Base-by-base conservation (phyloP, 1,140 invertebrate genomes). In the Heliconius eleuchia region DNA sequence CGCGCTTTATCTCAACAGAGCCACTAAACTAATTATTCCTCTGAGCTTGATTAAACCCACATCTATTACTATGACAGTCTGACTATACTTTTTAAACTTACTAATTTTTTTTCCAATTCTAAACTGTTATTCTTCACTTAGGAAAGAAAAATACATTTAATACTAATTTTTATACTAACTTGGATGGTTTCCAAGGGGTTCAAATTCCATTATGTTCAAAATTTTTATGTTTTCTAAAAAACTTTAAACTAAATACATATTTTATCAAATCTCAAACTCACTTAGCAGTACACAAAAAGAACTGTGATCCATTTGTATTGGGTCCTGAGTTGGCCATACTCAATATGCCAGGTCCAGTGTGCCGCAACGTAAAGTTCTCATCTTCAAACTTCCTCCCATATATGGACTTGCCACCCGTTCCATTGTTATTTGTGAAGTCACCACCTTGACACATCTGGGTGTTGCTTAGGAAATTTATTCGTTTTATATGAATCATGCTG, bases 301-400 rank as follows among this genome's bases (percentile, higher is more conserved):
- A 98, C 89, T 98, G 97, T 19, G 96, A 97, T 11, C 97, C 97
- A 91, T 98, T 98, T 73, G 97, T 98, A 89, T 97, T 96, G 2
- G 96, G 95, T 9, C 97, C 97, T 83, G 97, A 96, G 92, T 98
- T 98, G 66, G 97, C 97, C 97, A 97, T 97, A 1, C 97, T 97
- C 77, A 97, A 87, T 73, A 96, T 95, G 74, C 97, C 97, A 71
- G 97, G 95, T 39, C 95, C 96, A 76, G 96, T 97, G 91, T 98
- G 97, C 89, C 96, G 97, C 78, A 97, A 91, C 4, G 90, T 94
- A 90, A 98, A 98, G 94, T 98, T 98, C 86, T 98, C 98, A 94
- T 98, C 97, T 42, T 95, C 96, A 90, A 98, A 98, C 83, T 97
- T 97, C 42, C 95, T 94, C 0, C 97, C 97, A 85, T 97, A 97